phyloP scores from a whole-genome alignment of 2,888 invertebrate species.

The Lochmaea crataegi region DNA sequence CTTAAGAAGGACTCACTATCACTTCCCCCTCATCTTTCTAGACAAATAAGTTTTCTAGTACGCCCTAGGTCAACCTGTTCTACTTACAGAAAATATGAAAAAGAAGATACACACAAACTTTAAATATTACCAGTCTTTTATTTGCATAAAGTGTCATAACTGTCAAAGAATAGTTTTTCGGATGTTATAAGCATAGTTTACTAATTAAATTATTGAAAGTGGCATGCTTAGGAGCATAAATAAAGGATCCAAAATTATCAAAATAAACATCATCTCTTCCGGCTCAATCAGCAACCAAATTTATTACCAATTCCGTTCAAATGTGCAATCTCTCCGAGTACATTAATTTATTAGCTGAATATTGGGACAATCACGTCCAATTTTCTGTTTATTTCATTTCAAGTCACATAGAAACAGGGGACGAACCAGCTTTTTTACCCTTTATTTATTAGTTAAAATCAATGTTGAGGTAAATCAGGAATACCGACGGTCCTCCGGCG shows the following conservation, averaged over 20 bases:
- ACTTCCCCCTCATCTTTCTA: too few species aligned
- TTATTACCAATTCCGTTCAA: constrained; percentile 18
- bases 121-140: too few species aligned
- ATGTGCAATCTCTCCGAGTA: constrained; percentile 23
- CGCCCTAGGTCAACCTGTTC: too few species aligned
- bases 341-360: constrained; percentile 50
- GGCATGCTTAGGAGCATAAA: background rate
- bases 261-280: constrained; percentile 15
- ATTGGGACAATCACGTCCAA: constrained; percentile 48
- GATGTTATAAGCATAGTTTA: too few species aligned
- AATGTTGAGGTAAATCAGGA: constrained; percentile 62
- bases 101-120: too few species aligned
- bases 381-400: constrained; percentile 55
- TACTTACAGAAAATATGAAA: too few species aligned
- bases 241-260: constrained; percentile 10
- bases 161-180: too few species aligned
- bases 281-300: constrained; percentile 23
- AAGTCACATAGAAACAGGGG: constrained; percentile 50
- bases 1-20: too few species aligned
- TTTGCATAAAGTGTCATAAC: too few species aligned
- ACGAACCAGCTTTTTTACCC: constrained; percentile 58
- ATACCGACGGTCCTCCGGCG: constrained; percentile 24
- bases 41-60: too few species aligned
- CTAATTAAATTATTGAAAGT: background rate
- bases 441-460: constrained; percentile 63